Percentiles rank a stretch among this genome's conserved stretches.
These are phyloP conservation scores for Embiotoca jacksoni DNA, from an alignment of 2,113 vertebrate species.

Conservation along the genomic window DNA sequence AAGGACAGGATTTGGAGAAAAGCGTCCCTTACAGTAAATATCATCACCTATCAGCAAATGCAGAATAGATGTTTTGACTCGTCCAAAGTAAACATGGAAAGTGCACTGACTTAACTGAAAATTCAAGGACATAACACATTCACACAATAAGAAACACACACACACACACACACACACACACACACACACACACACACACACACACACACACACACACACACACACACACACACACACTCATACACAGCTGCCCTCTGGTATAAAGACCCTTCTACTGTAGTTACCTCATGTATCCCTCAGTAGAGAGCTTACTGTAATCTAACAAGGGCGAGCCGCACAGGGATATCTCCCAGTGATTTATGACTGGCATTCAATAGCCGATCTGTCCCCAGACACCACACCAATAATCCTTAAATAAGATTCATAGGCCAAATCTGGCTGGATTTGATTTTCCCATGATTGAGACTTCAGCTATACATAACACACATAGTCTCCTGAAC, in stretches of 20 bases:
- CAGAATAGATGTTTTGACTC: slow-evolving; percentile 12
- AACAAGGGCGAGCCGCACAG: slow-evolving; percentile 48
- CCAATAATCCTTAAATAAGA: slow-evolving; percentile 77
- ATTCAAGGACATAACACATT: slow-evolving; percentile 25
- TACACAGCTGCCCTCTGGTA: slow-evolving; percentile 35
- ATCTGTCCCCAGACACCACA: slow-evolving; percentile 58
- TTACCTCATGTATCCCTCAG: slow-evolving; percentile 62
- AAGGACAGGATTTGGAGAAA: slow-evolving; percentile 26
- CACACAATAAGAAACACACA: slow-evolving; percentile 14
- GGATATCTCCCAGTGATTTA: slow-evolving; percentile 72
- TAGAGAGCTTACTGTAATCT: slow-evolving; percentile 63
- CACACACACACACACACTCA: slow-evolving; percentile 7
- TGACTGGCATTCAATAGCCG: slow-evolving; percentile 53
- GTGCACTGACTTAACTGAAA: neutral
- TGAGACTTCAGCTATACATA: slow-evolving; percentile 49
- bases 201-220: neutral
- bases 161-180: slow-evolving; percentile 5
- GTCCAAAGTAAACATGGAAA: slow-evolving; percentile 27
- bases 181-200: neutral
- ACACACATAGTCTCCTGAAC: slow-evolving; percentile 41
- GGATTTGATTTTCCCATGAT: slow-evolving; percentile 72
- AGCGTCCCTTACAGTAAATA: slow-evolving; percentile 16
- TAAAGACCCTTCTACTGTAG: slow-evolving; percentile 38
- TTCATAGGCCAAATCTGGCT: slow-evolving; percentile 64
- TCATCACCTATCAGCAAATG: slow-evolving; percentile 23